phyloP scores from a whole-genome alignment of 2,888 invertebrate species.

The Tromatobia lineatoria region DNA sequence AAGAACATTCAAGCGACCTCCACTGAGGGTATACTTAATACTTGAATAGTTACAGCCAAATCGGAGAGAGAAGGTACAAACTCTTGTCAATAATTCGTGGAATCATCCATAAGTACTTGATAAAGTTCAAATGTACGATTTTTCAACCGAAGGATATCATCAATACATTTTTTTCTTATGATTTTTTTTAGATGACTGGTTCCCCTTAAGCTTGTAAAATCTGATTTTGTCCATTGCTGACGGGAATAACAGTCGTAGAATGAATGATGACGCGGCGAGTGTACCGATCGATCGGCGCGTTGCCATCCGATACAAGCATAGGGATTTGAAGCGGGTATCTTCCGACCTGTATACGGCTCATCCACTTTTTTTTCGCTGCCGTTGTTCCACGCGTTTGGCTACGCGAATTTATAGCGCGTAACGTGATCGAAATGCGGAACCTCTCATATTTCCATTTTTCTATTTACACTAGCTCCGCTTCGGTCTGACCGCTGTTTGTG shows the following conservation, averaged over 20 bases:
- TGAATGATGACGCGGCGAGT: slow-evolving; percentile 10
- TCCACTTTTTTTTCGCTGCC: slow-evolving; percentile 34
- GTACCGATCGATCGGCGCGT: slow-evolving; percentile 25
- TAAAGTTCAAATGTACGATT: too few species aligned
- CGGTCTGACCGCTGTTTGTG: slow-evolving; percentile 48
- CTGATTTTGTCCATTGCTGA: not conserved
- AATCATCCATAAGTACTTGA: too few species aligned
- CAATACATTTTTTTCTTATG: too few species aligned
- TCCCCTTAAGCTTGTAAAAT: not conserved
- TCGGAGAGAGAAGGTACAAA: too few species aligned
- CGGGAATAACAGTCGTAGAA: slow-evolving; percentile 10
- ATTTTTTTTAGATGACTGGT: too few species aligned
- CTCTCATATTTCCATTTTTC: slow-evolving; percentile 68
- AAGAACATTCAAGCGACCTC: too few species aligned
- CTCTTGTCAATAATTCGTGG: too few species aligned
- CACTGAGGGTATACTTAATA: too few species aligned
- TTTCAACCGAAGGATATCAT: too few species aligned
- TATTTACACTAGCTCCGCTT: slow-evolving; percentile 62
- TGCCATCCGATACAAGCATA: slow-evolving; percentile 35
- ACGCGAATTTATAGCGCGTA: slow-evolving; percentile 67
- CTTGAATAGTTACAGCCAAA: too few species aligned
- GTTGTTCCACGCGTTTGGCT: slow-evolving; percentile 31
- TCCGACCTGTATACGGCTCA: slow-evolving; percentile 11
- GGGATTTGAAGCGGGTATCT: slow-evolving; percentile 33
- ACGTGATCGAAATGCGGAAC: slow-evolving; percentile 65